phyloP scores from a whole-genome alignment of 2,113 vertebrate genomes.

The Kryptolebias marmoratus region DNA sequence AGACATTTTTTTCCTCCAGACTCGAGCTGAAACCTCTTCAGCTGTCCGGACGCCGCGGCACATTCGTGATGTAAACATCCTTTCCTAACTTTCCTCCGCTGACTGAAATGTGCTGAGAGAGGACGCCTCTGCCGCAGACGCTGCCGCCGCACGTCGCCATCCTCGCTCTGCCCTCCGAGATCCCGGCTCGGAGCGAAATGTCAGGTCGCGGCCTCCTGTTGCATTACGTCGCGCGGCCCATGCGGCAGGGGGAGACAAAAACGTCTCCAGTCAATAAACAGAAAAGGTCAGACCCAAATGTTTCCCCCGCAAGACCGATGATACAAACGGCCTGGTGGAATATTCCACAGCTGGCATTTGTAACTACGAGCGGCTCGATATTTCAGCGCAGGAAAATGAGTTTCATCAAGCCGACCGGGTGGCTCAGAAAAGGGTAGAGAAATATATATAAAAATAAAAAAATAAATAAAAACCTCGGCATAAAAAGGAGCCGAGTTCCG shows the following conservation, averaged over 20 bases:
- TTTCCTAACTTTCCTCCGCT: conserved; percentile 11
- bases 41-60: background rate
- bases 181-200: conserved; percentile 63
- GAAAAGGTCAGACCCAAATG: conserved; percentile 76
- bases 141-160: conserved; percentile 1
- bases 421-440: background rate
- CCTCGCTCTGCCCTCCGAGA: conserved; percentile 37
- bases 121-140: background rate
- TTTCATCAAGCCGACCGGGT: background rate
- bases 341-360: conserved; percentile 70
- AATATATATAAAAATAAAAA: background rate
- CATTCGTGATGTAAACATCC: background rate
- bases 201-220: conserved; percentile 65
- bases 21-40: background rate
- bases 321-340: conserved; percentile 48
- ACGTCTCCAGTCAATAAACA: conserved; percentile 67
- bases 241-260: conserved; percentile 42
- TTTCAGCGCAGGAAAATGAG: conserved; percentile 36
- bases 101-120: conserved; percentile 14
- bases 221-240: conserved; percentile 18
- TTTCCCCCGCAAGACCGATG: conserved; percentile 63
- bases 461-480: background rate
- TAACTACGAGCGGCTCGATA: conserved; percentile 41
- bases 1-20: too few species aligned
- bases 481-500: background rate